These are phyloP conservation scores for Orchesella cincta DNA, from an alignment of 1,140 invertebrate species.

Conservation along the genomic window DNA sequence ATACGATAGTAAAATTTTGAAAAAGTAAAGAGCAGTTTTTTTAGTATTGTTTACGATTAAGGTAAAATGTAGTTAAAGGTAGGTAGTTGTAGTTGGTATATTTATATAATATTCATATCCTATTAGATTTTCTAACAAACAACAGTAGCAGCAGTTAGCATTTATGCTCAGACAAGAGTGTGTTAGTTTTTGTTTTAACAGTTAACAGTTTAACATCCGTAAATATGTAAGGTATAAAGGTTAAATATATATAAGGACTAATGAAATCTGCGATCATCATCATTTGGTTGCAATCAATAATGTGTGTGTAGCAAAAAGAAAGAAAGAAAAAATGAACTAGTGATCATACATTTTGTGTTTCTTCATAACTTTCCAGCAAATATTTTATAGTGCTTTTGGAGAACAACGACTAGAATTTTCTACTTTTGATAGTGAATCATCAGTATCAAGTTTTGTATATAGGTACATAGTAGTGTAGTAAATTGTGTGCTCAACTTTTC, in stretches of 20 bases:
- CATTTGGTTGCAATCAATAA: neutral
- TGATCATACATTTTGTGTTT: neutral
- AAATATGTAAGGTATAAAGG: too few relatives aligned
- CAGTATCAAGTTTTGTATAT: neutral
- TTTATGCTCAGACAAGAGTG: too few relatives aligned
- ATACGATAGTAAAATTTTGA: too few relatives aligned
- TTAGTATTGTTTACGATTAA: too few relatives aligned
- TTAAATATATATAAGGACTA: too few relatives aligned
- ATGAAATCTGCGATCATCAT: neutral
- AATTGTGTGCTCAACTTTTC: too few relatives aligned
- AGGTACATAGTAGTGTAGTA: conserved; percentile 16
- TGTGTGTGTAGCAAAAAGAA: neutral
- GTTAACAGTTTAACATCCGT: too few relatives aligned
- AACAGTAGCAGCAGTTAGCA: too few relatives aligned
- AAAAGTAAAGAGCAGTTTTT: too few relatives aligned
- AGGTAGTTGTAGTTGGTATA: neutral
- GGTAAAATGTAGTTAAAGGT: neutral
- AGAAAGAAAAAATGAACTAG: neutral
- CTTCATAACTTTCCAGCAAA: neutral
- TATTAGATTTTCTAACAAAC: neutral
- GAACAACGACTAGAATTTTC: conserved; percentile 14
- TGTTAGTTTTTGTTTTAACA: too few relatives aligned
- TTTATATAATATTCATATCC: neutral
- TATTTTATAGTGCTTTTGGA: conserved; percentile 6
- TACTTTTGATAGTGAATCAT: conserved; percentile 19